Evolutionary conservation across 2,797 vertebrate genomes (phyloP), one percentile per base, ranked within the genome.

Genomic region (Limnodromus scolopaceus): DNA sequence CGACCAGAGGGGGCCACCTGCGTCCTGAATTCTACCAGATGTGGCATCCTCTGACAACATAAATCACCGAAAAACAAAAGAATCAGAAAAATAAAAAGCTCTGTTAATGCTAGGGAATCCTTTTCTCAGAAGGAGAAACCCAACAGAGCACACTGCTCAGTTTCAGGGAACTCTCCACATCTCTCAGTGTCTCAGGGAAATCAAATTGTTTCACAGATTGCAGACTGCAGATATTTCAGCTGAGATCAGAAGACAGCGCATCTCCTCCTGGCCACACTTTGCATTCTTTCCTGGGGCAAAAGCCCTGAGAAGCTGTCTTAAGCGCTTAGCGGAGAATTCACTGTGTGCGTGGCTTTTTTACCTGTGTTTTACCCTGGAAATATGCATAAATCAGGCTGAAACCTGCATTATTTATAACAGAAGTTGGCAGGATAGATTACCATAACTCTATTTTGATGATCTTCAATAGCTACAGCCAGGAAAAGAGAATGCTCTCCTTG

Each of bases 61-160:
- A 60, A 54, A 74, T 41, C 32, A n/a, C 11, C 77, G 25, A 45
- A 80, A 72, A 80, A 2, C 4, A 61, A n/a, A 46, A 24, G 23
- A 77, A 63, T 17, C 7, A 38, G 6, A n/a, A 58, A 49, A 65
- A 57, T 23, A 30, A 32, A 11, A 65, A 63, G 2, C 12, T 41
- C 19, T 55, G 5, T n/a, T 71, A 54, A 34, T 60, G 4, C 5
- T 36, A 27, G 10, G 8, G 1, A 64, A 24, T 68, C 3, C 2
- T 87, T 81, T 77, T 39, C 30, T 87, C 15, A n/a, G 64, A 65
- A 86, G 57, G 11, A 70, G 19, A 78, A 93, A 51, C 18, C 60
- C 51, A 41, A 13, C 3, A 2, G 38, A 57, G 16, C 4, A 4
- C 4, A 19, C 17, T 39, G 48, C 18, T 70, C 0, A 0, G 6